Evolutionary conservation across 2,888 invertebrate species (phyloP).

Genomic region (Tetrapedia diversipes): DNA sequence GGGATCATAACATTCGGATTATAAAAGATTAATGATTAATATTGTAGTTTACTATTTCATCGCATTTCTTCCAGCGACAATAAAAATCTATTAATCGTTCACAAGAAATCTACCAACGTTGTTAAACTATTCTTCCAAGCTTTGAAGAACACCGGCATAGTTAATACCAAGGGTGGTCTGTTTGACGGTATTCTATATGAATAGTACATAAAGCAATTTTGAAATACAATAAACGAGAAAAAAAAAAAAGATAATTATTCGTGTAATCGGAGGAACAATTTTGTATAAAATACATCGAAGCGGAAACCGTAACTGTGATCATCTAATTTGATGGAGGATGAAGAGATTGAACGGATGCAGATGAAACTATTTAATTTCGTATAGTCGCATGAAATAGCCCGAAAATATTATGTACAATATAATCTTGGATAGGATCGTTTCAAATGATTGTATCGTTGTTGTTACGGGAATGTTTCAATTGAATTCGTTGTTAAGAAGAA

Average conservation of each 20-base stretch:
- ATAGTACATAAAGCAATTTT: slow-evolving; percentile 66
- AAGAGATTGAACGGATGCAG: slow-evolving; percentile 8
- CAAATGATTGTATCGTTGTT: neutral
- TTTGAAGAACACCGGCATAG: neutral
- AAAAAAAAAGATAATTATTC: slow-evolving; percentile 30
- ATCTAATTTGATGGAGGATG: slow-evolving; percentile 46
- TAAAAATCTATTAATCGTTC: slow-evolving; percentile 16
- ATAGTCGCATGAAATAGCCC: slow-evolving; percentile 35
- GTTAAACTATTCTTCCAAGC: neutral
- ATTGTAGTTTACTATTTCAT: neutral
- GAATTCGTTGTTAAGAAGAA: neutral
- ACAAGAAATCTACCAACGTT: neutral
- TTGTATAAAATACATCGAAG: slow-evolving; percentile 59
- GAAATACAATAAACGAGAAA: slow-evolving; percentile 62
- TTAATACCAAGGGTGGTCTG: slow-evolving; percentile 18
- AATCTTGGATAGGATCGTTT: slow-evolving; percentile 39
- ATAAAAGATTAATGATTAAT: neutral
- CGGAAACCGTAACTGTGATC: slow-evolving; percentile 61
- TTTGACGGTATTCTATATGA: slow-evolving; percentile 47
- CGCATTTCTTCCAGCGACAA: slow-evolving; percentile 4
- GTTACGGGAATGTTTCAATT: neutral
- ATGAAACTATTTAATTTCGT: slow-evolving; percentile 56
- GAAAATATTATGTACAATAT: slow-evolving; percentile 29
- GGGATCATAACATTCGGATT: neutral
- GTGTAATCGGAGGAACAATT: slow-evolving; percentile 61